A percentile compares a stretch with the other conserved stretches of the same genome.
Conservation (phyloP, 2,113 vertebrate species). For the Psilopogon haemacephalus region DNA sequence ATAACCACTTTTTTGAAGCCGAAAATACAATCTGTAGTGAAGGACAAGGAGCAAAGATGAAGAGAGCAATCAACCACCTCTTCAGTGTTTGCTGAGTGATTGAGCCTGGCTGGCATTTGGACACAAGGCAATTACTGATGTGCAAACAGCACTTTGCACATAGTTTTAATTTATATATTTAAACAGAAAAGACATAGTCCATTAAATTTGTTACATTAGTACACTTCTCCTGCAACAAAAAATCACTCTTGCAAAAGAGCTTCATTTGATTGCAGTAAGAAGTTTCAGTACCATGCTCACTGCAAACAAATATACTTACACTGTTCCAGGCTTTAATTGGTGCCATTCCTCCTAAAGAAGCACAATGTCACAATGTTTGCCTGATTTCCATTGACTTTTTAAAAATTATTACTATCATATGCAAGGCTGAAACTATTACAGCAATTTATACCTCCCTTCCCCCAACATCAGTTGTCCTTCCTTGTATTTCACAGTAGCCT, state of each 20-base stretch:
- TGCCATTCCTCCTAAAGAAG: neutral
- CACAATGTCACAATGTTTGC: neutral
- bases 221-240: neutral
- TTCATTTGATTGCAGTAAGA: neutral
- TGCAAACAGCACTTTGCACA: conserved; percentile 12
- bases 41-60: neutral
- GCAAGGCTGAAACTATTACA: neutral
- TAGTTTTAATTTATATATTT: conserved; percentile 27
- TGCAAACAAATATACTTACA: neutral
- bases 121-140: neutral
- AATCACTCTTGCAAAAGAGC: conserved; percentile 4
- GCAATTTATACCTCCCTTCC: neutral
- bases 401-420: neutral
- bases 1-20: neutral
- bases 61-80: neutral
- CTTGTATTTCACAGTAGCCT: neutral
- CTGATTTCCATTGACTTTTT: accelerated
- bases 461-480: neutral
- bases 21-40: neutral
- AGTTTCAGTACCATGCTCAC: neutral
- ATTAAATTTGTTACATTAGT: neutral
- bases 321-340: neutral
- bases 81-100: neutral
- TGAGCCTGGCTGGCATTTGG: neutral
- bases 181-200: conserved; percentile 16